Evolutionary conservation across 2,888 invertebrate genomes (phyloP).

Genomic region (Habrosyne pyritoides): DNA sequence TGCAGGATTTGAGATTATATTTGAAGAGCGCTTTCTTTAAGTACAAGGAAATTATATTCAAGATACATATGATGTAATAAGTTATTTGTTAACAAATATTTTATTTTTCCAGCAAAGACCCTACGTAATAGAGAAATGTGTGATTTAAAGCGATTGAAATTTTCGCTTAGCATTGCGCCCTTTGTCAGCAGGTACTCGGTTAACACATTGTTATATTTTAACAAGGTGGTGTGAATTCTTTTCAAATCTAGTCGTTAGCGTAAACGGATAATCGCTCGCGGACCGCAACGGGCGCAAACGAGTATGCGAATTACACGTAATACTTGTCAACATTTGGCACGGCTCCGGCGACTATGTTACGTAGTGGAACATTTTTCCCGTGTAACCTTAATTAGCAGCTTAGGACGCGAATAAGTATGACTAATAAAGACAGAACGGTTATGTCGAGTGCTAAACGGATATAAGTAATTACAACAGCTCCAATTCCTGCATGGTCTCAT

Average conservation of each 20-base stretch:
- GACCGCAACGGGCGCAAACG: conserved; percentile 13
- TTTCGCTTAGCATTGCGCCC: not conserved
- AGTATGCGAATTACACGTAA: conserved; percentile 9
- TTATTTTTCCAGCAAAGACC: not conserved
- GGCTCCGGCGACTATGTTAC: conserved; percentile 37
- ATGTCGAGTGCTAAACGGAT: conserved; percentile 1
- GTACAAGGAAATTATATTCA: no score
- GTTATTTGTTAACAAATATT: not conserved
- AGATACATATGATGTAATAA: no score
- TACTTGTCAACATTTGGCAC: conserved; percentile 36
- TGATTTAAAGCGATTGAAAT: not conserved
- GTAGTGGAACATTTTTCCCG: conserved; percentile 44
- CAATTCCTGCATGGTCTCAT: not conserved
- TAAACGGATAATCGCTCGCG: not conserved
- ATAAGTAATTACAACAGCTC: conserved; percentile 3
- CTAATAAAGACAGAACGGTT: conserved; percentile 13
- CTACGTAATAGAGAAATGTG: not conserved
- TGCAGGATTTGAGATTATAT: no score
- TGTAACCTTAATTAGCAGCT: conserved; percentile 32
- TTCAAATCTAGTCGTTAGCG: not conserved
- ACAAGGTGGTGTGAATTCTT: not conserved
- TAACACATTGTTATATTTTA: not conserved
- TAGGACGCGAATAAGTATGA: conserved; percentile 16
- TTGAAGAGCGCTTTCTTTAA: no score
- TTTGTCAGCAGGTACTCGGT: not conserved